Evolutionary conservation across 1,140 invertebrate species (phyloP).

Genomic region (Heliconius hermathena): DNA sequence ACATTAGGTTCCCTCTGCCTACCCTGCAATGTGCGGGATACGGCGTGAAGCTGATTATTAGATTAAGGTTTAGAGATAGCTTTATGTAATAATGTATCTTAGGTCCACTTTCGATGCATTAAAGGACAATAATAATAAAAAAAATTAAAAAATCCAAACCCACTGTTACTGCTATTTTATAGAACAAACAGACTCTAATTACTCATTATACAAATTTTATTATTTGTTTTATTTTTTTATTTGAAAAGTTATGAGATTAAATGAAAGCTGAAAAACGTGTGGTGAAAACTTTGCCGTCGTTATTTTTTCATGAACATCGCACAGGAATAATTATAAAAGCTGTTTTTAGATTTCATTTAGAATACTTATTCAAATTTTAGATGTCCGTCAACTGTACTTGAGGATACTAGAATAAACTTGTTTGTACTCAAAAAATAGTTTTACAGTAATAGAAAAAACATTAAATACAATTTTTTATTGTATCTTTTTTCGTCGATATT

Average conservation of each 20-base stretch:
- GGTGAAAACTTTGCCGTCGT: not conserved
- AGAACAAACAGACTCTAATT: not conserved
- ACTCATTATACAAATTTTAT: slow-evolving; percentile 7
- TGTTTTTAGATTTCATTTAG: not conserved
- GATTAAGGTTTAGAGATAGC: no score
- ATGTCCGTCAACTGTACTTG: not conserved
- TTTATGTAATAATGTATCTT: no score
- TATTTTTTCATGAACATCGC: slow-evolving; percentile 9
- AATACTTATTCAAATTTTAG: not conserved
- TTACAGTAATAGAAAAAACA: not conserved
- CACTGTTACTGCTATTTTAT: not conserved
- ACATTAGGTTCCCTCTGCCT: no score
- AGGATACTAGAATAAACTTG: not conserved
- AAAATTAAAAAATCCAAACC: not conserved
- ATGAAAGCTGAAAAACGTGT: not conserved
- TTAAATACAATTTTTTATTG: no score
- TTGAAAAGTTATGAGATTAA: slow-evolving; percentile 7
- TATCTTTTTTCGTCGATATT: no score
- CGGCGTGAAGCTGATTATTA: no score
- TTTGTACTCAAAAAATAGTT: no score
- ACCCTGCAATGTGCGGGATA: no score
- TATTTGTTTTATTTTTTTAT: not conserved
- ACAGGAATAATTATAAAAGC: not conserved
- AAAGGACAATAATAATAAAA: not conserved
- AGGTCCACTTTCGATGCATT: no score